A percentile compares a stretch with the other conserved stretches of the same genome.
phyloP scores from a whole-genome alignment of 2,797 vertebrate genomes.

The Fistularia tabacaria region DNA sequence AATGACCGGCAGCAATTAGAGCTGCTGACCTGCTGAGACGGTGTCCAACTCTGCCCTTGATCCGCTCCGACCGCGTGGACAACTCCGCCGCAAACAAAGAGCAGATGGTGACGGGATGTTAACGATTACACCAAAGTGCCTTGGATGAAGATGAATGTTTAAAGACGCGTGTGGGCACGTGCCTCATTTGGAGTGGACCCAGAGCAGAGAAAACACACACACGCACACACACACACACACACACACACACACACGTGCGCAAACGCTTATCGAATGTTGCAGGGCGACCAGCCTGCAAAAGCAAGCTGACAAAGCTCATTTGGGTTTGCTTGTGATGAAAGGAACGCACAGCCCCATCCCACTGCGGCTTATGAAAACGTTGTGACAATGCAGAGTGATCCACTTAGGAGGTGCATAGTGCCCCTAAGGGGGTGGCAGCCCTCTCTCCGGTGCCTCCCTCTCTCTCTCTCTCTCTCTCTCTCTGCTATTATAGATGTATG shows the following conservation, averaged over 20 bases:
- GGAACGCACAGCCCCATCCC: constrained; percentile 56
- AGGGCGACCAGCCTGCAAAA: constrained; percentile 63
- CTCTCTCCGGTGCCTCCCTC: constrained; percentile 34
- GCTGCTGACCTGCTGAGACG: constrained; percentile 52
- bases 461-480: constrained; percentile 21
- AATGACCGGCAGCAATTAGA: constrained; percentile 57
- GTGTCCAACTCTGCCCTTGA: constrained; percentile 55
- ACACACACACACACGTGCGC: constrained; percentile 21
- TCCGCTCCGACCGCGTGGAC: constrained; percentile 30
- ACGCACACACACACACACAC: not conserved
- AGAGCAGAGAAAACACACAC: not conserved
- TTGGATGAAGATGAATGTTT: constrained; percentile 18
- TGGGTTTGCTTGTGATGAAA: constrained; percentile 68
- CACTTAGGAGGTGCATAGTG: constrained; percentile 70
- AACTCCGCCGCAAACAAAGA: constrained; percentile 41
- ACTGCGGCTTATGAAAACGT: constrained; percentile 60
- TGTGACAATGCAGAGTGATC: constrained; percentile 72
- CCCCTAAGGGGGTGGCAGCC: constrained; percentile 50
- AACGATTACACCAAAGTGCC: not conserved
- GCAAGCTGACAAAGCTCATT: constrained; percentile 73
- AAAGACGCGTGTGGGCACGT: not conserved
- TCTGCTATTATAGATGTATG: constrained; percentile 31
- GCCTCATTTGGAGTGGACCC: not conserved
- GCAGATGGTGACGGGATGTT: not conserved
- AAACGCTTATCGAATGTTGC: constrained; percentile 35